phyloP scores from a whole-genome alignment of 2,888 invertebrate genomes.

The Gymnocheta viridis region DNA sequence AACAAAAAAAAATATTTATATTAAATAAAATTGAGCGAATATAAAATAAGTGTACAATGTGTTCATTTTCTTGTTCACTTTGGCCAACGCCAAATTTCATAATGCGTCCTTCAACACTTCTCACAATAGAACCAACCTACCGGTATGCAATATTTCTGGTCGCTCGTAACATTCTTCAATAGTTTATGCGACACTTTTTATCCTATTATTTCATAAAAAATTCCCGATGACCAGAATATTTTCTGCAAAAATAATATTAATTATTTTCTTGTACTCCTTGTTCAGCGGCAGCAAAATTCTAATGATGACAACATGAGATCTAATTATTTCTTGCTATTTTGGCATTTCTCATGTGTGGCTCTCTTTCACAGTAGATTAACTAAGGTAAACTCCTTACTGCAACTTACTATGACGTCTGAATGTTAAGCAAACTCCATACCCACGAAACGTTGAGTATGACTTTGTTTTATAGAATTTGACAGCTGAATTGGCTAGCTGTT shows the following conservation, averaged over 20 bases:
- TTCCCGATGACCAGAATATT: slow-evolving; percentile 15
- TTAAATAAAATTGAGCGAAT: background rate
- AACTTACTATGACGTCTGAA: no score
- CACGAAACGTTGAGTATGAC: no score
- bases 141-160: slow-evolving; percentile 62
- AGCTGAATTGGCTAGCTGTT: no score
- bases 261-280: slow-evolving; percentile 27
- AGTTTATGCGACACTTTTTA: background rate
- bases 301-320: slow-evolving; percentile 59
- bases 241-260: slow-evolving; percentile 41
- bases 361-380: slow-evolving; percentile 18
- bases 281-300: slow-evolving; percentile 44
- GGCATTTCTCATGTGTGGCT: slow-evolving; percentile 33
- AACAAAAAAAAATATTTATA: slow-evolving; percentile 48
- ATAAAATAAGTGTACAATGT: background rate
- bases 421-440: no score
- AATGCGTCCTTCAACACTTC: slow-evolving; percentile 42
- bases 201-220: slow-evolving; percentile 15
- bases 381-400: no score
- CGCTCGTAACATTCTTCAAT: slow-evolving; percentile 49
- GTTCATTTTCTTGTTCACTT: slow-evolving; percentile 8
- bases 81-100: slow-evolving; percentile 61
- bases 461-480: no score
- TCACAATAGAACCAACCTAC: slow-evolving; percentile 43
- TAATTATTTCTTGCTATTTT: slow-evolving; percentile 28